Percentiles rank a stretch among this genome's conserved stretches.
Evolutionary conservation across 2,113 vertebrate species (phyloP).

Genomic region (Megaleporinus macrocephalus): DNA sequence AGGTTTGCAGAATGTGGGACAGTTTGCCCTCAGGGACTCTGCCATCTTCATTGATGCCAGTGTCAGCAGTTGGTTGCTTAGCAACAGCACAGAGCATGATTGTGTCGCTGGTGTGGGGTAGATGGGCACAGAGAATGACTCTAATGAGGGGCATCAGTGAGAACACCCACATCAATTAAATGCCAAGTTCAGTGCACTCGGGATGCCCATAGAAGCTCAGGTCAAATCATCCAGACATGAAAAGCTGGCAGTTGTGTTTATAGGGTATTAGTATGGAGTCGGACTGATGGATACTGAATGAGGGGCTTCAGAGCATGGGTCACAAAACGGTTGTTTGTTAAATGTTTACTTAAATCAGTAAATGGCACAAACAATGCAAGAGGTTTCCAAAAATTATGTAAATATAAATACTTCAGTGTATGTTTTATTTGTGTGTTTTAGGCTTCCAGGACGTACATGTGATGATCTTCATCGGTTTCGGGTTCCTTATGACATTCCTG

Average conservation of each 20-base stretch:
- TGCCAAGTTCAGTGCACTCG: neutral
- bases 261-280: neutral
- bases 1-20: constrained; percentile 57
- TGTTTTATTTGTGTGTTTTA: constrained; percentile 57
- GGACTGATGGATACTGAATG: neutral
- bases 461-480: constrained; percentile 90
- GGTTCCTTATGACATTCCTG: constrained; percentile 91
- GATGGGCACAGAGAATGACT: constrained; percentile 38
- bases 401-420: too few species aligned
- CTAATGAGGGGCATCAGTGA: constrained; percentile 12
- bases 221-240: neutral
- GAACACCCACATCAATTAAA: constrained; percentile 17
- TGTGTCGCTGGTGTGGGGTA: constrained; percentile 56
- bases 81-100: constrained; percentile 56
- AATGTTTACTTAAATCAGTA: too few species aligned
- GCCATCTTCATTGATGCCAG: constrained; percentile 41
- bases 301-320: neutral
- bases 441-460: constrained; percentile 88
- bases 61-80: constrained; percentile 60
- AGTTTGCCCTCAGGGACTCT: constrained; percentile 55
- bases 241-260: neutral
- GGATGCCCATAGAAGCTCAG: neutral
- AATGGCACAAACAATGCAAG: too few species aligned
- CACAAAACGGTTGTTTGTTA: neutral
- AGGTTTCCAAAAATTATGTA: too few species aligned